Evolutionary conservation across 2,888 invertebrate species (phyloP).

Genomic region (Gibbula magus): DNA sequence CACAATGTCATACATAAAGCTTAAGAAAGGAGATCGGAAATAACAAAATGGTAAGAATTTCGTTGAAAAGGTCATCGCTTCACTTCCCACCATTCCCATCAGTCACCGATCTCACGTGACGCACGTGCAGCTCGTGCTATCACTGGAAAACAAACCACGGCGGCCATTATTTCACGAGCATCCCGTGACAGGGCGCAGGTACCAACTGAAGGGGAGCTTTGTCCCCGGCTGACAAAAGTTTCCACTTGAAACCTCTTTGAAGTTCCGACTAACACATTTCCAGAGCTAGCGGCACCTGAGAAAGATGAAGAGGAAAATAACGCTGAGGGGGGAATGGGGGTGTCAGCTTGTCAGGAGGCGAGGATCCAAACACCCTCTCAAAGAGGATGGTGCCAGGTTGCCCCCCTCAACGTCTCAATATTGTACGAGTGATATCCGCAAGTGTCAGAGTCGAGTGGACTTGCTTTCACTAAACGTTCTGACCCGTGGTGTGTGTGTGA

Average conservation of each 20-base stretch:
- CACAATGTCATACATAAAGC: no score
- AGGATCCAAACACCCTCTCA: background rate
- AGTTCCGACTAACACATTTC: conserved; percentile 4
- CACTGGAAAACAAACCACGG: background rate
- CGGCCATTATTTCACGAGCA: background rate
- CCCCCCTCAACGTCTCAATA: background rate
- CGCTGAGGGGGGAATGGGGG: background rate
- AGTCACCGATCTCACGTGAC: background rate
- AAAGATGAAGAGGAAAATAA: background rate
- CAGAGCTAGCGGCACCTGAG: conserved; percentile 4
- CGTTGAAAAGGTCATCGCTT: background rate
- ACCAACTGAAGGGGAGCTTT: background rate
- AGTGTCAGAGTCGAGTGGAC: background rate
- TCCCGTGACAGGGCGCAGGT: background rate
- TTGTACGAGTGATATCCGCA: background rate
- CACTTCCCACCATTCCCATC: background rate
- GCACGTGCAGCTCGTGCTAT: conserved; percentile 8
- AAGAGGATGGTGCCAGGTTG: background rate
- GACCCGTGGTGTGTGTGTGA: no score
- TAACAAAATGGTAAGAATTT: background rate
- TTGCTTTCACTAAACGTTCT: background rate
- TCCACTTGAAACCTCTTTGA: background rate
- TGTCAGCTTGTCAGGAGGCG: conserved; percentile 6
- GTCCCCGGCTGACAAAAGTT: background rate
- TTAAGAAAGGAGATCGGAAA: no score